Evolutionary conservation across 2,113 vertebrate species (phyloP).

Genomic region (human (Homo sapiens)): DNA sequence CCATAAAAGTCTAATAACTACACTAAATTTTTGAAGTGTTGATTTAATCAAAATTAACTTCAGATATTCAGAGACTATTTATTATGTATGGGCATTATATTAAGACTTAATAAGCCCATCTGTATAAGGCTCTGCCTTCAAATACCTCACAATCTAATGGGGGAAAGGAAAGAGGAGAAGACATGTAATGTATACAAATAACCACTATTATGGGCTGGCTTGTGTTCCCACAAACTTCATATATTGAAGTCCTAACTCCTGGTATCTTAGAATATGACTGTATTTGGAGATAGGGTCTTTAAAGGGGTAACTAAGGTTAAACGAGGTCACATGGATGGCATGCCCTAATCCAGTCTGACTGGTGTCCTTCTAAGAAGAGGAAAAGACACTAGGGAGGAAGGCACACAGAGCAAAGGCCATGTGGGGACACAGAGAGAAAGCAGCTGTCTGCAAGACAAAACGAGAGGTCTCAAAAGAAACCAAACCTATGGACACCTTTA

Average conservation of each 20-base stretch:
- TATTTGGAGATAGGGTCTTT: neutral
- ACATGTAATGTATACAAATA: neutral
- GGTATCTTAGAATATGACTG: neutral
- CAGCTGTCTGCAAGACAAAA: neutral
- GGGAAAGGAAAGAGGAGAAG: neutral
- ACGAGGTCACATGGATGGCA: neutral
- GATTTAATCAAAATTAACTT: conserved; percentile 65
- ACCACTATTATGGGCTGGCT: neutral
- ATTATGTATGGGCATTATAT: neutral
- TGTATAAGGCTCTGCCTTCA: neutral
- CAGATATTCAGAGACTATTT: conserved; percentile 29
- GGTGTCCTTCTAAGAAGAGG: neutral
- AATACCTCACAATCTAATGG: neutral
- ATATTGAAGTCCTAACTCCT: neutral
- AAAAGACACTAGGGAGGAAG: neutral
- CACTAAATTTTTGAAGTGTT: conserved; percentile 38
- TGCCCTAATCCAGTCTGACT: neutral
- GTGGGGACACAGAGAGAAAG: neutral
- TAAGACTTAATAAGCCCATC: neutral
- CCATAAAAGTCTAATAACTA: conserved; percentile 48
- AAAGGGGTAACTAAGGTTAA: neutral
- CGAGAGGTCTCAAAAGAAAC: neutral
- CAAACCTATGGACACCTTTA: neutral
- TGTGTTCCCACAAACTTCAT: neutral
- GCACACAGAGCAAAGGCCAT: neutral